Base-by-base conservation (phyloP, 1,140 invertebrate species). In the Drosophila kikkawai region DNA sequence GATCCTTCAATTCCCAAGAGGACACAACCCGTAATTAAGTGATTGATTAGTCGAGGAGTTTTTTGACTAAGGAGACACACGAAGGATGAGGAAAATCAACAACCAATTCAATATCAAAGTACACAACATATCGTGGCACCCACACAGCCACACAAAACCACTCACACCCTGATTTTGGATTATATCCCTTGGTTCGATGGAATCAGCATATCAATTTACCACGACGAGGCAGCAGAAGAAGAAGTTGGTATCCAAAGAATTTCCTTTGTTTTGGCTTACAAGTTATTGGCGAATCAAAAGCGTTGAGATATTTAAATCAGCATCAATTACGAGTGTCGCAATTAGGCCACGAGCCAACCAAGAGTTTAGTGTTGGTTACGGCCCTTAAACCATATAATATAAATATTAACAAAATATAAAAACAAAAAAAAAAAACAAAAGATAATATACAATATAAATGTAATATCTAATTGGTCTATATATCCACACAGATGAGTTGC, bases 151-250 rank as follows among this genome's bases (percentile, higher is more conserved):
- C 42, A 68, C 37, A 37, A 37, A 61, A 59, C 12, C 41, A 55
- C 19, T 39, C 57, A 63, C 37, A 36, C 42, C 36, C 36, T 78
- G 15, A 51, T 34, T 81, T 86, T 84, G 51, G 34, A 79, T 82
- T 86, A 45, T 51, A 76, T 56, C 34, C 45, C 36, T 58, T 71
- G 51, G 53, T 68, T 76, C 80, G 80, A 92, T 87, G 86, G 86
- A 92, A 92, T 92, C 91, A 92, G 91, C 91, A 92, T 92, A 92
- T 92, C 91, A 92, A 92, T 92, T 92, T 83, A 71, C 60, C 53
- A 53, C 74, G 70, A 84, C 34, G 80, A 82, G 85, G 80, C 81
- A 88, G 79, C 76, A 90, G 66, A 63, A 83, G 73, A 88, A 61
- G 56, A 82, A 75, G 39, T 68, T 74, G 69, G 71, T 79, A 80